Base-by-base conservation (phyloP, 1,140 invertebrate species). In the Zaprionus inermis region DNA sequence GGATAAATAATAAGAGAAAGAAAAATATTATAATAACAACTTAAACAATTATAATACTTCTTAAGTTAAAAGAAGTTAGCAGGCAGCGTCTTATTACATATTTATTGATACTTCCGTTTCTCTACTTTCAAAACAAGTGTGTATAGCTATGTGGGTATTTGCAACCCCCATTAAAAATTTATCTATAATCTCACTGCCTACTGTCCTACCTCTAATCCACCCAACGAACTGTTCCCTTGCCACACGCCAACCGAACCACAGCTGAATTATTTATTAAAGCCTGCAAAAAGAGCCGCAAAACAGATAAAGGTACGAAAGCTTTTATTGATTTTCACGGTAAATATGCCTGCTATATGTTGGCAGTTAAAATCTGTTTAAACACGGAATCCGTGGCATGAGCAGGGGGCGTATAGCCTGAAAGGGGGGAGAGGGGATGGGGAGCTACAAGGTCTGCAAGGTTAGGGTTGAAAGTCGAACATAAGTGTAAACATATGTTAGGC, bases 211-310 rank as follows among this genome's bases (percentile, higher is more conserved):
- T 32, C 57, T 56, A 67, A 59, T 65, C 41, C 38, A 70, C 52
- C 58, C 65, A 60, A 20, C 44, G 18, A 1, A 1, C 36, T 38
- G 36, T 38, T 60, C 63, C 57, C 49, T 5, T 28, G 24, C 32
- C n/a, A 11, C 7, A 28, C 22, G 22, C 30, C 30, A 24, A 20
- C 30, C 55, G 34, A 20, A 22, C 46, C 60, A 20, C 41, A 46
- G n/a, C 57, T 79, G 51, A 84, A 84, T 71, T 77, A 84, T 84
- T 83, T 80, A 84, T 84, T 83, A 83, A 83, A 73, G 80, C 51
- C 76, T 68, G 65, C 49, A 68, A 73, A 73, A 68, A 63, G 52
- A 63, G 38, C 67, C 63, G 32, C 14, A 54, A 41, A 24, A 36
- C 4, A 32, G 11, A 60, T 59, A 44, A 34, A 38, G 34, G 30